A percentile compares a stretch with the other conserved stretches of the same genome.
Conservation (phyloP, 2,797 vertebrate species). For the Setipinna tenuifilis region DNA sequence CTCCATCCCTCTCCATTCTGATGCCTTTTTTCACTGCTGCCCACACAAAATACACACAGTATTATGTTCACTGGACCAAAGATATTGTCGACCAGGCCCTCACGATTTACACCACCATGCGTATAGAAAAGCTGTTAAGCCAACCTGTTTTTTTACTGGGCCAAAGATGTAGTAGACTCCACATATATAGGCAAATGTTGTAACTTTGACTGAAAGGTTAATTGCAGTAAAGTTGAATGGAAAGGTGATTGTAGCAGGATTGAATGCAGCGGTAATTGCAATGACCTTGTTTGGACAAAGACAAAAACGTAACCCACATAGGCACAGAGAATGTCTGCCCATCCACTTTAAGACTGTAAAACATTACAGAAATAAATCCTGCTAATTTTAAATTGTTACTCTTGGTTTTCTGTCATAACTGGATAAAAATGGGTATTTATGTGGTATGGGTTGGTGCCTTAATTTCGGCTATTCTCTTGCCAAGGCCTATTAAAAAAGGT, state of each 20-base stretch:
- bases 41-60: constrained; percentile 29
- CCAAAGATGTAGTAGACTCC: background rate
- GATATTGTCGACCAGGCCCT: background rate
- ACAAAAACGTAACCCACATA: background rate
- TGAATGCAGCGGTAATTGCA: background rate
- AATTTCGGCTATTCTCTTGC: background rate
- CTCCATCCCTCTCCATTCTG: constrained; percentile 16
- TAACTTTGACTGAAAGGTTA: background rate
- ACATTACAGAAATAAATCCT: background rate
- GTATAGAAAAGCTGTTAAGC: background rate
- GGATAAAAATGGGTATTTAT: background rate
- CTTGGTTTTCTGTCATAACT: background rate
- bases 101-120: background rate
- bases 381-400: background rate
- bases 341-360: background rate
- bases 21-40: constrained; percentile 24
- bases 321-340: background rate
- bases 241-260: background rate
- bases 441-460: background rate
- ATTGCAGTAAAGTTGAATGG: background rate
- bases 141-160: no score
- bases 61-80: background rate
- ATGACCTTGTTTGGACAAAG: background rate
- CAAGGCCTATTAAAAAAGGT: background rate
- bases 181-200: background rate